Conservation (phyloP, 2,888 invertebrate species). For the Drosophila falleni region DNA sequence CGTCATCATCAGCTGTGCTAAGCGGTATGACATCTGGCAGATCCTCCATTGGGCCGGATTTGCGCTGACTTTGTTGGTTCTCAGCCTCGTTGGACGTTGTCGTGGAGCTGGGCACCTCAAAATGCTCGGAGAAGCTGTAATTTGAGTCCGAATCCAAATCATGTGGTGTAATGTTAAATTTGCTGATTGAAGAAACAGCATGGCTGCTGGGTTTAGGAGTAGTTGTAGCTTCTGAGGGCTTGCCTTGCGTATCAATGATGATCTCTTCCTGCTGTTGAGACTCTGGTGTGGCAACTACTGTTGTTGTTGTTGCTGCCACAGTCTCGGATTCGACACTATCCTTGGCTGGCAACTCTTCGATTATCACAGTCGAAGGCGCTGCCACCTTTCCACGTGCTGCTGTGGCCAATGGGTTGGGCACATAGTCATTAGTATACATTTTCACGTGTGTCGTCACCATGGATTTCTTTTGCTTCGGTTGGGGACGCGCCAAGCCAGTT, state of each 20-base stretch:
- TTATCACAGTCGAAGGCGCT: constrained; percentile 3
- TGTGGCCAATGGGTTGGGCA: constrained; percentile 62
- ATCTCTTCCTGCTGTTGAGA: constrained; percentile 45
- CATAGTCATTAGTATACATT: constrained; percentile 47
- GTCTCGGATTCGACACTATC: neutral
- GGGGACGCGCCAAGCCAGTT: constrained; percentile 72
- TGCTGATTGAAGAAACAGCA: neutral
- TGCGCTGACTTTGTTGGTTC: neutral
- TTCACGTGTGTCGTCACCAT: constrained; percentile 1
- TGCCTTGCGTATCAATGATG: constrained; percentile 48
- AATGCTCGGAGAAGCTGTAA: constrained; percentile 85
- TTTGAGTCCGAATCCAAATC: constrained; percentile 84
- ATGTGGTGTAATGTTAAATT: constrained; percentile 33
- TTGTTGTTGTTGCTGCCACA: neutral
- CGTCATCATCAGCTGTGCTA: constrained; percentile 16
- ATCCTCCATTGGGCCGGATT: constrained; percentile 64
- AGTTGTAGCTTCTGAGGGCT: constrained; percentile 3
- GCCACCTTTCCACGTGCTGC: constrained; percentile 27
- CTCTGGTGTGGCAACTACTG: neutral
- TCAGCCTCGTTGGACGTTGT: constrained; percentile 16
- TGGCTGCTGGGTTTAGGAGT: neutral
- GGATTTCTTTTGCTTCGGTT: constrained; percentile 12
- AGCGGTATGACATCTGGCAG: constrained; percentile 83
- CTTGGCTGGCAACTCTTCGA: constrained; percentile 7
- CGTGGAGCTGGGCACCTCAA: constrained; percentile 69